Evolutionary conservation across 1,140 invertebrate species (phyloP).

Genomic region (Cyclargus thomasi): DNA sequence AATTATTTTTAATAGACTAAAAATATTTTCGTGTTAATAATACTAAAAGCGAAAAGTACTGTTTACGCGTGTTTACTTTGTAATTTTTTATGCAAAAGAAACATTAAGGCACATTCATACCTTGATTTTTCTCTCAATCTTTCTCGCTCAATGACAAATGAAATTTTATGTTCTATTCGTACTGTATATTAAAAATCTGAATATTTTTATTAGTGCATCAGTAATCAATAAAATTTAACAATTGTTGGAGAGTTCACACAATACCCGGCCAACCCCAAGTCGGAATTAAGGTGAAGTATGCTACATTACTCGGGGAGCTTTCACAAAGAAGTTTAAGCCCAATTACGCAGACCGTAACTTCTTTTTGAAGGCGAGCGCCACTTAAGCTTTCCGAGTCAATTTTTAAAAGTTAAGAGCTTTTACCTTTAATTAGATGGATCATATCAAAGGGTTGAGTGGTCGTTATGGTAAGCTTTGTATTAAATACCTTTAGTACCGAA

Average conservation of each 20-base stretch:
- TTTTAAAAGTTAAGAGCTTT: conserved; percentile 13
- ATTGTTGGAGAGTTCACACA: neutral
- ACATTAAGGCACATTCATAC: no score
- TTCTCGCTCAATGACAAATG: no score
- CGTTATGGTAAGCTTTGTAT: neutral
- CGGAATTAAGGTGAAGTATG: conserved; percentile 11
- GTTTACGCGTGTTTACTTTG: no score
- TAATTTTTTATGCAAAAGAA: no score
- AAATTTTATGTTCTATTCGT: no score
- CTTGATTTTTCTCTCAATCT: no score
- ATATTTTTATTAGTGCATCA: no score
- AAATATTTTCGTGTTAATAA: no score
- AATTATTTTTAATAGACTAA: no score
- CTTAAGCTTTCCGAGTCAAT: conserved; percentile 15
- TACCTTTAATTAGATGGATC: conserved; percentile 13
- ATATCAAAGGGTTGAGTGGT: conserved; percentile 9
- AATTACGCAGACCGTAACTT: conserved; percentile 13
- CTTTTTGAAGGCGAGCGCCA: conserved; percentile 14
- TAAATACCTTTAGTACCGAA: neutral
- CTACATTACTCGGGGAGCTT: conserved; percentile 9
- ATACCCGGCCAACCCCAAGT: neutral
- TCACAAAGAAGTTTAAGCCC: conserved; percentile 14
- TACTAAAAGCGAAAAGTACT: no score
- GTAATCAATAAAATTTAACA: neutral
- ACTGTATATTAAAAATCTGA: no score